Base-by-base conservation (phyloP, 2,797 vertebrate genomes). In the Argya squamiceps region DNA sequence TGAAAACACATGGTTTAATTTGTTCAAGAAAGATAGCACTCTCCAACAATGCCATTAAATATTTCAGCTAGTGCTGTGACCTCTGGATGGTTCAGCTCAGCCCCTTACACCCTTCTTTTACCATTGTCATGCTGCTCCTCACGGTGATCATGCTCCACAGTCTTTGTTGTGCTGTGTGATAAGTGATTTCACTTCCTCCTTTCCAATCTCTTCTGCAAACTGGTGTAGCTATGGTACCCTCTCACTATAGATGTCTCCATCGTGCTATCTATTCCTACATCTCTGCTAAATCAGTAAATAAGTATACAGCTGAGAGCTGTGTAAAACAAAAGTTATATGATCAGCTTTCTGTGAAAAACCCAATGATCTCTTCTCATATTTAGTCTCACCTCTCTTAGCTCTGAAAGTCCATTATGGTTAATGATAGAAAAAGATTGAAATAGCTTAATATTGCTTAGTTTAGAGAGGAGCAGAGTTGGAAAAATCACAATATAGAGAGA, bases 351-450 rank as follows among this genome's bases (percentile, higher is more conserved):
- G 32, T 73, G 68, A 49, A 89, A 91, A 76, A 85, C 19, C 8
- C 22, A 71, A 50, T 30, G 41, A 85, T 92, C 55, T 79, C 26
- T 67, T 91, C 60, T 93, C 47, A n/a, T 95, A 73, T 88, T 93
- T 88, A 81, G 83, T 92, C 52, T 91, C 80, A 92, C 82, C 63
- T 93, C 73, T 92, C 73, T 74, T 77, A 56, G 70, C 47, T 88
- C 67, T 88, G 74, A 53, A 88, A 93, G 82, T 82, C 91, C 73
- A 89, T 96, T 96, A 94, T 49, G 55, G 73, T 67, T 95, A 96
- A 95, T 92, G 93, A 92, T 29, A 84, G 85, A 91, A 90, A 76
- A 92, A 93, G 84, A 94, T 49, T 86, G 94, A 94, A 95, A 96
- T 88, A 95, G 85, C 60, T 90, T 92, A 87, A 84, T 93, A 73